Conservation (phyloP, 2,888 invertebrate genomes). For the Drosophila pseudotakahashii region DNA sequence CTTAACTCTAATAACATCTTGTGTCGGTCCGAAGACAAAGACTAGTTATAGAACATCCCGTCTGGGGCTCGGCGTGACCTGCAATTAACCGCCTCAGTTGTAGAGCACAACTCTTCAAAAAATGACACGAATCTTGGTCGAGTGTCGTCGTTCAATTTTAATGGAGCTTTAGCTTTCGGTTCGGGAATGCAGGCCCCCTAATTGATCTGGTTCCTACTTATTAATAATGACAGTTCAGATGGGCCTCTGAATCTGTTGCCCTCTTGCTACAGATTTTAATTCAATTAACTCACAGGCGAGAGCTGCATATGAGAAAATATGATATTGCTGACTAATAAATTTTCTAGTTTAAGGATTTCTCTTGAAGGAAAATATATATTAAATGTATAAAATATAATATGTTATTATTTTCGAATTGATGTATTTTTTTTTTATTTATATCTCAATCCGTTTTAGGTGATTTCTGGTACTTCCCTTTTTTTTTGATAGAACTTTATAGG, state of each 20-base stretch:
- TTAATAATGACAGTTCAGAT: conserved; percentile 48
- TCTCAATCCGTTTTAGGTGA: too few species aligned
- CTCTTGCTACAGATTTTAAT: not conserved
- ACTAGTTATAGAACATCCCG: conserved; percentile 40
- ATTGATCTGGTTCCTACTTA: conserved; percentile 44
- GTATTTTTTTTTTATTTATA: too few species aligned
- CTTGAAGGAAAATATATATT: too few species aligned
- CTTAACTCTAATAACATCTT: conserved; percentile 56
- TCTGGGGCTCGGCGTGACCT: conserved; percentile 33
- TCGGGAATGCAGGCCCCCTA: not conserved
- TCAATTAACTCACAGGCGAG: not conserved
- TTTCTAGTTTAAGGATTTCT: too few species aligned
- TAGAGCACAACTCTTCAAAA: conserved; percentile 23
- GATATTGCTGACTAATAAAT: too few species aligned
- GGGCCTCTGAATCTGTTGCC: not conserved
- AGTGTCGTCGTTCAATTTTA: conserved; percentile 57
- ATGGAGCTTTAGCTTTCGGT: conserved; percentile 33
- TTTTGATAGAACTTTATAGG: too few species aligned
- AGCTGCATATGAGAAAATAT: not conserved
- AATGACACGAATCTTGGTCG: conserved; percentile 61
- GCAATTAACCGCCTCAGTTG: conserved; percentile 54
- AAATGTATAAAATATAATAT: too few species aligned
- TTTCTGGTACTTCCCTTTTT: too few species aligned
- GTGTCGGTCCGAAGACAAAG: conserved; percentile 35
- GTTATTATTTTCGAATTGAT: too few species aligned